phyloP scores from a whole-genome alignment of 1,140 invertebrate species.

The Caenorhabditis inopinata region DNA sequence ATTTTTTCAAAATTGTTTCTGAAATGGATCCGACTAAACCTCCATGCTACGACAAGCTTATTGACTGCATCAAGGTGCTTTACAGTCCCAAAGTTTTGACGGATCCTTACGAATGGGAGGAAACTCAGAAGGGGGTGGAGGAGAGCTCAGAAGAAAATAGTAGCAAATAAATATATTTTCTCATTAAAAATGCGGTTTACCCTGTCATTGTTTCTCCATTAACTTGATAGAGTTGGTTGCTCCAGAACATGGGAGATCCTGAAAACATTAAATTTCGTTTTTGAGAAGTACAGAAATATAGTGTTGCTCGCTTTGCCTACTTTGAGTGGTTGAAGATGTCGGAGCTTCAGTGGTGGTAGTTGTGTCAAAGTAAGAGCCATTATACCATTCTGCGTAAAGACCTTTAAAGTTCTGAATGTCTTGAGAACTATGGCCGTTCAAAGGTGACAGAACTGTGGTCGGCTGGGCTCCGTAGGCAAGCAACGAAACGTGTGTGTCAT shows the following conservation, averaged over 20 bases:
- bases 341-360: not conserved
- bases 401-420: not conserved
- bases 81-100: slow-evolving; percentile 29
- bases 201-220: not conserved
- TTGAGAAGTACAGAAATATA: not conserved
- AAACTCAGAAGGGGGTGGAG: slow-evolving; percentile 44
- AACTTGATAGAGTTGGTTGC: not conserved
- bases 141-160: not conserved
- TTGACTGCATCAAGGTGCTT: slow-evolving; percentile 47
- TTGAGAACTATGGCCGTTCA: not conserved
- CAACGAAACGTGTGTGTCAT: slow-evolving; percentile 8
- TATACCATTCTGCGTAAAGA: not conserved
- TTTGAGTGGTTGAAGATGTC: not conserved
- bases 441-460: not conserved
- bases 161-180: not conserved
- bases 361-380: not conserved
- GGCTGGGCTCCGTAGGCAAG: not conserved
- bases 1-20: slow-evolving; percentile 15
- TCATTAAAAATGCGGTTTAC: too few species aligned
- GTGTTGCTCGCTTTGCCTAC: too few species aligned
- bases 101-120: slow-evolving; percentile 56
- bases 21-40: slow-evolving; percentile 29
- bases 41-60: slow-evolving; percentile 49
- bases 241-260: not conserved
- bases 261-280: not conserved